A percentile compares a stretch with the other conserved stretches of the same genome.
These are phyloP conservation scores for Tachina lurida DNA, from an alignment of 2,888 invertebrate genomes.

Conservation along the genomic window DNA sequence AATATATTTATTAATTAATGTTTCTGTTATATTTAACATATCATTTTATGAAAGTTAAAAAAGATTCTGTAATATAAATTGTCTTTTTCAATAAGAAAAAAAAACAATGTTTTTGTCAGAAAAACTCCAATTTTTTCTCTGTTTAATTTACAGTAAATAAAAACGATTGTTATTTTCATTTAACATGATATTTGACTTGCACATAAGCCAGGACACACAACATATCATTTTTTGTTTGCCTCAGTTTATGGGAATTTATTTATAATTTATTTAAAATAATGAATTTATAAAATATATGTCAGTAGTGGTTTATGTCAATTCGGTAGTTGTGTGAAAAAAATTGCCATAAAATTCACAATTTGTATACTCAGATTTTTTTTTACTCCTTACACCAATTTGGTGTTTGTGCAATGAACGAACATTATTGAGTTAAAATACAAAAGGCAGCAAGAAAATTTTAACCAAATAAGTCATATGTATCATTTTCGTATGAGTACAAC, in stretches of 20 bases:
- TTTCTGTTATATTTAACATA: neutral
- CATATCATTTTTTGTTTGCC: neutral
- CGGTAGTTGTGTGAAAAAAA: constrained; percentile 11
- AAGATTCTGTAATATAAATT: constrained; percentile 27
- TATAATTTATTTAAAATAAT: constrained; percentile 65
- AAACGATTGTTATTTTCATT: constrained; percentile 48
- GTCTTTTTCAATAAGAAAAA: neutral
- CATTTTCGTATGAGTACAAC: constrained; percentile 53
- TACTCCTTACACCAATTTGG: constrained; percentile 26
- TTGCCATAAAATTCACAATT: constrained; percentile 52
- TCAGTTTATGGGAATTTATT: constrained; percentile 41
- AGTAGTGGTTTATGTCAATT: constrained; percentile 66
- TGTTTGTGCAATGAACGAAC: constrained; percentile 52
- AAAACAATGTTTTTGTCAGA: constrained; percentile 7
- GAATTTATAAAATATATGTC: constrained; percentile 63
- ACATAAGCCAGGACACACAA: neutral
- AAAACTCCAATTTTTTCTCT: neutral
- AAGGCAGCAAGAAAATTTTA: constrained; percentile 3
- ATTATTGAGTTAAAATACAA: neutral
- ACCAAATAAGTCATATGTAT: constrained; percentile 54
- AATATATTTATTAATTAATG: no score
- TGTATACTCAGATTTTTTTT: constrained; percentile 26
- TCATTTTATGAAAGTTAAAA: neutral
- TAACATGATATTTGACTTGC: constrained; percentile 31
- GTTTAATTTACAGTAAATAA: constrained; percentile 55